A percentile compares a stretch with the other conserved stretches of the same genome.
Conservation (phyloP, 2,797 vertebrate genomes). For the Holocentrus rufus region DNA sequence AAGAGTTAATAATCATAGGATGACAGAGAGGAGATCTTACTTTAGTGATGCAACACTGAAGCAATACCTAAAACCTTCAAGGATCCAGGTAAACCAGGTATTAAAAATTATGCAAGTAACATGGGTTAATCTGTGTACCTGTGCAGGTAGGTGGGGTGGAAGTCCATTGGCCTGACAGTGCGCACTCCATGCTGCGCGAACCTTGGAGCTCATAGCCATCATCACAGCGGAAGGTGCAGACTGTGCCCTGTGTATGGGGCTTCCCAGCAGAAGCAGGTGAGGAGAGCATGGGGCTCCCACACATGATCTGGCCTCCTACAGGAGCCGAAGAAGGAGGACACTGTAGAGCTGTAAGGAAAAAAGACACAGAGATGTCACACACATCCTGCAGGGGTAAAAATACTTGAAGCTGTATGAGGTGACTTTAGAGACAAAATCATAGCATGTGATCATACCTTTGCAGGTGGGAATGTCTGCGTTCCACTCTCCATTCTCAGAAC, state of each 20-base stretch:
- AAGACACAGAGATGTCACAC: constrained; percentile 2
- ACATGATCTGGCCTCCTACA: constrained; percentile 45
- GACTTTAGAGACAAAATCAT: background rate
- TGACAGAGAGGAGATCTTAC: fast-evolving
- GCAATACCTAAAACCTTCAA: background rate
- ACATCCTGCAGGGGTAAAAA: background rate
- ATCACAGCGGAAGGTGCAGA: constrained; percentile 66
- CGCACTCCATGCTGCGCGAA: constrained; percentile 50
- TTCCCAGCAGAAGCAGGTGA: constrained; percentile 3
- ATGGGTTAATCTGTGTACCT: constrained; percentile 37
- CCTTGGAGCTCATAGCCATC: constrained; percentile 66
- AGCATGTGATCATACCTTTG: constrained; percentile 59
- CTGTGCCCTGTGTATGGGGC: constrained; percentile 19
- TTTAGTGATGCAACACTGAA: background rate
- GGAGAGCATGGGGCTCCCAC: constrained; percentile 28
- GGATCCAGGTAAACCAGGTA: background rate
- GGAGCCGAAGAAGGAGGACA: constrained; percentile 55
- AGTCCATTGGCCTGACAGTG: constrained; percentile 58
- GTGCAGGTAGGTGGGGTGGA: constrained; percentile 54
- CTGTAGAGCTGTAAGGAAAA: constrained; percentile 40
- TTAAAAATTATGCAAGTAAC: background rate
- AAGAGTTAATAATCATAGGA: background rate
- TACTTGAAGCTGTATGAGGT: no score
- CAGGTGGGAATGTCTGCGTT: constrained; percentile 62
- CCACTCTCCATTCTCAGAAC: constrained; percentile 79